These are phyloP conservation scores for Thera britannica DNA, from an alignment of 2,888 invertebrate genomes.

Conservation along the genomic window DNA sequence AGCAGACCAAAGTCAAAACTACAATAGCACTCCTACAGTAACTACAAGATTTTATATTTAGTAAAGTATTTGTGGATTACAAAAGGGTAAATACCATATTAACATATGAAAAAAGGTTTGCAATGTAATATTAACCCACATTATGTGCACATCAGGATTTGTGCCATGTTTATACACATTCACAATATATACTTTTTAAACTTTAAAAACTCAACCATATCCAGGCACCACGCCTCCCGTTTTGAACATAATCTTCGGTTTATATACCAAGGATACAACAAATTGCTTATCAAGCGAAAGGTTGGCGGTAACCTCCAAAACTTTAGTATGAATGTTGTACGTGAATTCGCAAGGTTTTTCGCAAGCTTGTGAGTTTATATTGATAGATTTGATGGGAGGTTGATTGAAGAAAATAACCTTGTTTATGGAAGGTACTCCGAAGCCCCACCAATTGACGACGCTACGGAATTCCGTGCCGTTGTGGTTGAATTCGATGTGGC, in stretches of 20 bases:
- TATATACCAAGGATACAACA: slow-evolving; percentile 64
- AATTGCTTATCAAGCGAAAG: slow-evolving; percentile 68
- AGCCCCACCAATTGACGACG: slow-evolving; percentile 75
- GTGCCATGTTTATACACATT: slow-evolving; percentile 11
- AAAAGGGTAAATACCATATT: not conserved
- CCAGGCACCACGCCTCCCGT: slow-evolving; percentile 31
- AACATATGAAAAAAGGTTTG: not conserved
- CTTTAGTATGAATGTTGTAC: slow-evolving; percentile 54
- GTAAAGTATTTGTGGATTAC: too few relatives aligned
- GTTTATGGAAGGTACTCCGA: slow-evolving; percentile 71
- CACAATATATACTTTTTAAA: not conserved
- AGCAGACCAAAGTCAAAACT: too few relatives aligned
- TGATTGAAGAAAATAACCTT: slow-evolving; percentile 61
- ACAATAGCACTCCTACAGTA: too few relatives aligned
- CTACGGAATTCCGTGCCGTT: slow-evolving; percentile 60
- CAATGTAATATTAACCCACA: not conserved
- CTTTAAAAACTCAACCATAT: slow-evolving; percentile 31
- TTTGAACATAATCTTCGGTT: slow-evolving; percentile 41
- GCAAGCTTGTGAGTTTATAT: slow-evolving; percentile 59
- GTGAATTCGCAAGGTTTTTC: slow-evolving; percentile 58
- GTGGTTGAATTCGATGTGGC: slow-evolving; percentile 77
- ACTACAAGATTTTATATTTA: too few relatives aligned
- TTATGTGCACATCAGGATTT: slow-evolving; percentile 12
- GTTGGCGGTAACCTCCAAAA: slow-evolving; percentile 62
- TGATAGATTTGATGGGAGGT: slow-evolving; percentile 55